phyloP scores from a whole-genome alignment of 2,113 vertebrate species.

The Guaruba guarouba region DNA sequence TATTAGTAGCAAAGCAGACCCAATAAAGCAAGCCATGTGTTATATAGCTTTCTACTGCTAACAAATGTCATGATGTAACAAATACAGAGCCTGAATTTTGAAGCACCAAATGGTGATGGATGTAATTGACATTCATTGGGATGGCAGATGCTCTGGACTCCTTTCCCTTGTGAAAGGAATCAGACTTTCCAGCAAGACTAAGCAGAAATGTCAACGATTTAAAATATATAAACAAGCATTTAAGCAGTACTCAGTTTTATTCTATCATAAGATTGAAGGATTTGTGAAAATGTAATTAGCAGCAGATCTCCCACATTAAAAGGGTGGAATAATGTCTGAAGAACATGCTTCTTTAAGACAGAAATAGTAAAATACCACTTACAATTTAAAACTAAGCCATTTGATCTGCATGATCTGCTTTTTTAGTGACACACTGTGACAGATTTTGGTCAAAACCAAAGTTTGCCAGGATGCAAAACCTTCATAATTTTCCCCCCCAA shows the following conservation, averaged over 20 bases:
- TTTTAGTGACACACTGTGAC: neutral
- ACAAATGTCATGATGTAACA: neutral
- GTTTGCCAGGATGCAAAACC: neutral
- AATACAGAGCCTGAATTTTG: neutral
- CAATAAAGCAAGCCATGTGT: neutral
- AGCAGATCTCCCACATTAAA: neutral
- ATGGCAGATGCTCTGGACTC: neutral
- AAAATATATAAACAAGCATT: neutral
- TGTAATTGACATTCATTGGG: neutral
- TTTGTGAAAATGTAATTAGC: neutral
- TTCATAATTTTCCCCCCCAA: rapidly evolving
- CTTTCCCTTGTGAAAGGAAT: neutral
- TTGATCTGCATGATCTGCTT: neutral
- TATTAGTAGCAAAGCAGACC: constrained; percentile 6
- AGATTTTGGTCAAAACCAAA: neutral
- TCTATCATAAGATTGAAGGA: neutral
- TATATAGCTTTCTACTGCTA: neutral
- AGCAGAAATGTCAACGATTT: neutral
- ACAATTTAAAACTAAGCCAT: neutral
- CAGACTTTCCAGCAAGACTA: neutral
- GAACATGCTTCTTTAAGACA: neutral
- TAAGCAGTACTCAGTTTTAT: neutral
- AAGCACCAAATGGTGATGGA: neutral
- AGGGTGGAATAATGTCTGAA: neutral
- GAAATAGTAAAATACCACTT: neutral